phyloP scores from a whole-genome alignment of 2,888 invertebrate genomes.

The Cheilosia vulpina region DNA sequence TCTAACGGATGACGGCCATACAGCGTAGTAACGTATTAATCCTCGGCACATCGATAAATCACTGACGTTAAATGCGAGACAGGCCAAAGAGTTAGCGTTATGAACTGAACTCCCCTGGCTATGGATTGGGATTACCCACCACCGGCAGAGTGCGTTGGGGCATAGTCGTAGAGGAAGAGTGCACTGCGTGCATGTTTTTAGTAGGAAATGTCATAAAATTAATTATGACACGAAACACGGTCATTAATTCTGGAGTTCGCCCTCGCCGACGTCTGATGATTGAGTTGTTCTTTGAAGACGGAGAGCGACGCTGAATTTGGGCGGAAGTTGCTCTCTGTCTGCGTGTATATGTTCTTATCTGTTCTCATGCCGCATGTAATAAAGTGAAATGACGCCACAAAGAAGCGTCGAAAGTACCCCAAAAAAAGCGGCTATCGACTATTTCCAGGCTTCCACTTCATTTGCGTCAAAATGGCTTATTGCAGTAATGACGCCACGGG shows the following conservation, averaged over 20 bases:
- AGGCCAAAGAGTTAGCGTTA: constrained; percentile 23
- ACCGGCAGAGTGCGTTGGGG: constrained; percentile 11
- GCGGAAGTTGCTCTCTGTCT: constrained; percentile 26
- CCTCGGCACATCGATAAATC: constrained; percentile 54
- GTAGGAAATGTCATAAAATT: constrained; percentile 64
- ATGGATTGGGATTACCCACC: background rate
- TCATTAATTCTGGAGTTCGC: constrained; percentile 47
- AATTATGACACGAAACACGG: constrained; percentile 59
- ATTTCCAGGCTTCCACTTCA: constrained; percentile 44
- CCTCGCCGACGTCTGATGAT: constrained; percentile 15
- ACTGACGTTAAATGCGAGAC: constrained; percentile 41
- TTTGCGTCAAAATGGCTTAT: constrained; percentile 49
- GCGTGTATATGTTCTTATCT: background rate
- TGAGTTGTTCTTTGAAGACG: constrained; percentile 51
- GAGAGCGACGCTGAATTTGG: constrained; percentile 3
- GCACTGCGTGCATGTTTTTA: constrained; percentile 14
- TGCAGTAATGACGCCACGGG: constrained; percentile 36
- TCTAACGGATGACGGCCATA: constrained; percentile 35
- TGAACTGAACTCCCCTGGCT: constrained; percentile 1
- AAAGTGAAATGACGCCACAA: no score
- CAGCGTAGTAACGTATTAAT: constrained; percentile 49
- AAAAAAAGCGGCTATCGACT: background rate
- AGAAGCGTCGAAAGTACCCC: background rate
- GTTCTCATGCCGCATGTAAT: no score
- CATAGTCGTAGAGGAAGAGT: background rate